Evolutionary conservation across 2,888 invertebrate species (phyloP).

Genomic region (Chesias legatella): DNA sequence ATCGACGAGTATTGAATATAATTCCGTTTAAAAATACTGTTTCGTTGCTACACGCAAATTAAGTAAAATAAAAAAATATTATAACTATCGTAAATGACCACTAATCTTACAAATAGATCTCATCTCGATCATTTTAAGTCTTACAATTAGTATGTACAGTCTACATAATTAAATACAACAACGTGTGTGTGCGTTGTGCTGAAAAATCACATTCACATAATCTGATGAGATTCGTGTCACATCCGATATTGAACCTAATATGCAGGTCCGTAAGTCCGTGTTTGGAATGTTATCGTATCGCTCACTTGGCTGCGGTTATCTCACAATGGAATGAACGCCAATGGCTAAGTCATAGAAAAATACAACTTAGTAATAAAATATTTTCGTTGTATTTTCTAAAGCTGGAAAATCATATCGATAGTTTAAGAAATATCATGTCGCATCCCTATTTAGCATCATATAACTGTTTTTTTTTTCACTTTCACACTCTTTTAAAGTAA

Average conservation of each 20-base stretch:
- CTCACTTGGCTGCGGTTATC: conserved; percentile 18
- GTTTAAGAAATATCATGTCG: too few relatives aligned
- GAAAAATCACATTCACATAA: conserved; percentile 14
- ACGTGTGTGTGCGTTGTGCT: conserved; percentile 30
- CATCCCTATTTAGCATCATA: too few relatives aligned
- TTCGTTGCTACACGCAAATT: conserved; percentile 73
- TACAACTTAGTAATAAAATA: background rate
- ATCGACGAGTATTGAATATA: conserved; percentile 37
- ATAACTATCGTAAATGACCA: conserved; percentile 52
- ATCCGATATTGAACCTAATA: conserved; percentile 35
- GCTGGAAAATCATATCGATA: too few relatives aligned
- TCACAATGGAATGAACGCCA: conserved; percentile 32
- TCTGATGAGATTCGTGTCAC: conserved; percentile 53
- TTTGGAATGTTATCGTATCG: conserved; percentile 45
- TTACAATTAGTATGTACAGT: conserved; percentile 66
- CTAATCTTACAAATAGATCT: conserved; percentile 65
- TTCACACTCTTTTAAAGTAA: too few relatives aligned
- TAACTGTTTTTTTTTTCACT: too few relatives aligned
- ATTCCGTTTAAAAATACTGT: conserved; percentile 54
- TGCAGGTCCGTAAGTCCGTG: conserved; percentile 31
- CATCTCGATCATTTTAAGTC: conserved; percentile 64
- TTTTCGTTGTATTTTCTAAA: too few relatives aligned
- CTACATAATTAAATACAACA: conserved; percentile 50
- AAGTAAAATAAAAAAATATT: conserved; percentile 61
- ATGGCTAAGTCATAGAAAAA: conserved; percentile 9